phyloP scores from a whole-genome alignment of 2,888 invertebrate species.

The Parnassius orleans region DNA sequence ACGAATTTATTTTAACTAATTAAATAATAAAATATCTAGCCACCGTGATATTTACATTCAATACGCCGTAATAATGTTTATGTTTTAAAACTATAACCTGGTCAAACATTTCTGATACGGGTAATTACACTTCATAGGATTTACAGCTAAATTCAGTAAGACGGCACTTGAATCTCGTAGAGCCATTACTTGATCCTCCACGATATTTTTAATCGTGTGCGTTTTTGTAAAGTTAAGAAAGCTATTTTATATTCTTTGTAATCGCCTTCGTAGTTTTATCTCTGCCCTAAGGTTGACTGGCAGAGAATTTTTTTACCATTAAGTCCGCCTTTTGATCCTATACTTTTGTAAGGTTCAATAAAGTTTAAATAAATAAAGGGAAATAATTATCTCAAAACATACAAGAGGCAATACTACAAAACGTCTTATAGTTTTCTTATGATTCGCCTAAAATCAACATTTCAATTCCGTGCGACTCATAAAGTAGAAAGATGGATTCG shows the following conservation, averaged over 20 bases:
- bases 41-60: no score
- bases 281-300: no score
- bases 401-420: constrained; percentile 41
- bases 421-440: constrained; percentile 63
- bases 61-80: constrained; percentile 3
- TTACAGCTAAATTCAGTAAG: constrained; percentile 6
- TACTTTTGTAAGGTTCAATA: no score
- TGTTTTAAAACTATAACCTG: neutral
- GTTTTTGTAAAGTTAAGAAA: constrained; percentile 7
- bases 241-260: no score
- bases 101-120: no score
- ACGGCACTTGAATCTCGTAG: constrained; percentile 12
- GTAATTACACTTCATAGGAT: constrained; percentile 21
- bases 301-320: no score
- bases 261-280: no score
- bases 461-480: constrained; percentile 63
- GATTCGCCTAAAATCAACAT: constrained; percentile 67
- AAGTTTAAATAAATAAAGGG: neutral
- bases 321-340: no score
- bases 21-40: no score
- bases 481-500: constrained; percentile 62
- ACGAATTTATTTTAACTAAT: no score
- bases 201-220: constrained; percentile 30
- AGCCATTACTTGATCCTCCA: constrained; percentile 25
- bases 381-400: constrained; percentile 9